A percentile compares a stretch with the other conserved stretches of the same genome.
These are phyloP conservation scores for Anoncus sp. DNA, from an alignment of 2,888 invertebrate genomes.

Conservation along the genomic window DNA sequence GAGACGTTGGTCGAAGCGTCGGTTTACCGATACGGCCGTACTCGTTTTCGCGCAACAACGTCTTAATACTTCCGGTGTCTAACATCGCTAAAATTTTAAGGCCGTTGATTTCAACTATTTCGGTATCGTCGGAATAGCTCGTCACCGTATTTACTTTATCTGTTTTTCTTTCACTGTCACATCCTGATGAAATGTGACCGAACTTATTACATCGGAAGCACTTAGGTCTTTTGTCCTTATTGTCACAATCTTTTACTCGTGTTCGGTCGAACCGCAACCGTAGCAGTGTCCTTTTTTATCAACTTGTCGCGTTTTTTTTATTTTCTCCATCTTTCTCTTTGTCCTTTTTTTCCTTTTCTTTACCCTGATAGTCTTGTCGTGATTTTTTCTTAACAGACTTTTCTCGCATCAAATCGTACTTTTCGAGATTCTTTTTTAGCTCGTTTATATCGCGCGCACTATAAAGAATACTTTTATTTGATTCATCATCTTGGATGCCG, in stretches of 20 bases:
- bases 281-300: conserved; percentile 16
- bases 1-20: too few species aligned
- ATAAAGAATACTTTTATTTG: conserved; percentile 29
- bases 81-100: conserved; percentile 36
- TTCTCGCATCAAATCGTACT: conserved; percentile 56
- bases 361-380: too few species aligned
- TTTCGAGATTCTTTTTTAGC: conserved; percentile 57
- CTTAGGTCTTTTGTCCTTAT: conserved; percentile 37
- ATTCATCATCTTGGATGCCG: conserved; percentile 60
- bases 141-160: conserved; percentile 12
- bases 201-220: conserved; percentile 41
- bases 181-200: conserved; percentile 50
- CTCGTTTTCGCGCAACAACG: conserved; percentile 36
- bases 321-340: not conserved
- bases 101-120: conserved; percentile 27
- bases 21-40: too few species aligned
- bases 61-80: conserved; percentile 49
- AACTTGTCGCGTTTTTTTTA: not conserved
- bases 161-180: conserved; percentile 11
- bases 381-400: conserved; percentile 26
- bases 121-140: conserved; percentile 7
- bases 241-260: conserved; percentile 17
- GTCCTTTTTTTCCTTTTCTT: not conserved
- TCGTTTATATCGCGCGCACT: conserved; percentile 30
- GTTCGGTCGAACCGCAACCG: conserved; percentile 19